Base-by-base conservation (phyloP, 2,888 invertebrate species). In the Microplitis manilae region DNA sequence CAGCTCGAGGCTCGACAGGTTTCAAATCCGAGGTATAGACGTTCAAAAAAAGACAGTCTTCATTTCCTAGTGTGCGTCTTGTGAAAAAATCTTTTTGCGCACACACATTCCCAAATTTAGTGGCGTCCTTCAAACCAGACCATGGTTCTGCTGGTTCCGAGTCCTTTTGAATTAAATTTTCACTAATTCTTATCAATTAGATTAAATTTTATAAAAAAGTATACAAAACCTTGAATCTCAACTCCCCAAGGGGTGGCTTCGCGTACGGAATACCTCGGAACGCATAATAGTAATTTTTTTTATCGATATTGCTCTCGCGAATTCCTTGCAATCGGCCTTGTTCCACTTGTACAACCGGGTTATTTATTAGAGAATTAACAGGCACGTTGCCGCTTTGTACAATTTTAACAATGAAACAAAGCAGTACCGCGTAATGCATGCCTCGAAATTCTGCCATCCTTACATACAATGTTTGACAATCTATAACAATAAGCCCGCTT, bases 61-160 rank as follows among this genome's bases (percentile, higher is more conserved):
- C 83, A 61, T 75, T 17, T 13, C 82, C 83, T 8, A 50, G 4
- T 5, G 87, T 83, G 8, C 13, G 8, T 5, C 50, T 13, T 1
- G 8, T 5, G 13, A 50, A 13, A 50, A 50, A 50, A 50, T 50
- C 87, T 87, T 87, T 5, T 50, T 50, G 50, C 50, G 50, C 9
- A 50, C 50, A 50, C 13, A 87, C 86, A 1, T 76, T 60, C 5
- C 87, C 85, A 17, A 80, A 84, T 8, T 84, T 73, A 0, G 79
- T 73, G 0, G 87, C 86, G 4, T 88, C 82, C 17, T 82, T 80
- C 2, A 84, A 72, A 0, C 83, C 84, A 1, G 71, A 71, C 89
- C 89, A 89, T 79, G 84, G 41, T 61, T 85, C 83, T 0, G 78
- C 40, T 0, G 87, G 84, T 20, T 77, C 59, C 0, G 88, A 85